phyloP scores from a whole-genome alignment of 2,888 invertebrate genomes.

The Watsonalla binaria region DNA sequence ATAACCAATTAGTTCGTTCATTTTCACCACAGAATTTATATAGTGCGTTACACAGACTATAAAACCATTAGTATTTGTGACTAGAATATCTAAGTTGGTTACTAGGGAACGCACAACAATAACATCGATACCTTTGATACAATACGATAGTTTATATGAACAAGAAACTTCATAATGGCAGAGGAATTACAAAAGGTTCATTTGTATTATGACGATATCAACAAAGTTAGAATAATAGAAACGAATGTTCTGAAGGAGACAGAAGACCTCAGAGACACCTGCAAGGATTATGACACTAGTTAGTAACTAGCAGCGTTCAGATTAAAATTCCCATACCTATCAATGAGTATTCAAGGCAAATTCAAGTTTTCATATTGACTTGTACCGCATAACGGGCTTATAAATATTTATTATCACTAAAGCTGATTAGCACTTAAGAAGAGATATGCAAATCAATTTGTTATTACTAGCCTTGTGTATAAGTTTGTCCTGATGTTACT shows the following conservation, averaged over 20 bases:
- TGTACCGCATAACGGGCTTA: too few species aligned
- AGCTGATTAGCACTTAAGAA: too few species aligned
- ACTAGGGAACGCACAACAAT: too few species aligned
- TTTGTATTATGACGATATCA: conserved; percentile 93
- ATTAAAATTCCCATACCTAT: background rate
- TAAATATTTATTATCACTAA: too few species aligned
- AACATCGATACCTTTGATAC: too few species aligned
- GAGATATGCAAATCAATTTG: too few species aligned
- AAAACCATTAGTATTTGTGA: too few species aligned
- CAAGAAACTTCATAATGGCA: conserved; percentile 72
- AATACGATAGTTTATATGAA: too few species aligned
- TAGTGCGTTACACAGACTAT: too few species aligned
- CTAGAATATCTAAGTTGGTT: too few species aligned
- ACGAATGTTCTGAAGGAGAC: conserved; percentile 89
- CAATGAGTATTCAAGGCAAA: background rate
- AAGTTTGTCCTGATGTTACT: conserved; percentile 4
- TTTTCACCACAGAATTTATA: too few species aligned
- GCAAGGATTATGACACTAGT: conserved; percentile 92
- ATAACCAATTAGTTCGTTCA: too few species aligned
- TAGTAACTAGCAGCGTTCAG: conserved; percentile 64
- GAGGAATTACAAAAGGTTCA: conserved; percentile 86
- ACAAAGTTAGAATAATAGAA: conserved; percentile 79
- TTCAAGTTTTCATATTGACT: background rate
- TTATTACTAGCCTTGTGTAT: background rate
- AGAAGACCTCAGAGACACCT: conserved; percentile 89